phyloP scores from a whole-genome alignment of 1,140 invertebrate genomes.

The Apis dorsata region DNA sequence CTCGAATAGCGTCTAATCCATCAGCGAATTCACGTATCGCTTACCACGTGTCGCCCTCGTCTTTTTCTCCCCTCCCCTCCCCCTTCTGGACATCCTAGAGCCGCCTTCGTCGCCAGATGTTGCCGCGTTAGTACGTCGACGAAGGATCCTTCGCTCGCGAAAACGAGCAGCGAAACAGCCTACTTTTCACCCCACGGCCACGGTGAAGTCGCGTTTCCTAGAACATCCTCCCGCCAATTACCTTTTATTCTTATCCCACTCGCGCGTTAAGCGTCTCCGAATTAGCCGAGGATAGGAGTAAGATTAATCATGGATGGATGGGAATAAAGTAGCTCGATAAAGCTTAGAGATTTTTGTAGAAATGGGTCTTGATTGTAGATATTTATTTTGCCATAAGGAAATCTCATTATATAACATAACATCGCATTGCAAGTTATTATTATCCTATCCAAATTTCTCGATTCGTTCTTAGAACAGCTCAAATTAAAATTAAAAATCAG shows the following conservation, averaged over 20 bases:
- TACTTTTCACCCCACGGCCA: constrained; percentile 34
- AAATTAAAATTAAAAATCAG: too few species aligned
- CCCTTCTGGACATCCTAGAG: constrained; percentile 3
- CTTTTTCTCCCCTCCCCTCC: not conserved
- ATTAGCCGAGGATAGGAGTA: not conserved
- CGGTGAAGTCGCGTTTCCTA: constrained; percentile 1
- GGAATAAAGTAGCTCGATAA: too few species aligned
- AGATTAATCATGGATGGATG: too few species aligned
- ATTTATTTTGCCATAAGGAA: too few species aligned
- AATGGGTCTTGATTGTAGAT: too few species aligned
- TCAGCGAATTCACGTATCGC: constrained; percentile 60
- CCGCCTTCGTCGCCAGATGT: constrained; percentile 59
- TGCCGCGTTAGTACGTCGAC: constrained; percentile 43
- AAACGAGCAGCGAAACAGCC: constrained; percentile 44
- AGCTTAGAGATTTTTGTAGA: too few species aligned
- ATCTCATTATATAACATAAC: too few species aligned
- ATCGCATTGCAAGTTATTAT: too few species aligned
- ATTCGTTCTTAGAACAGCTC: too few species aligned
- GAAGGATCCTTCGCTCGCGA: constrained; percentile 49
- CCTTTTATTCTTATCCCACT: not conserved
- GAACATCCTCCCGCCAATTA: not conserved
- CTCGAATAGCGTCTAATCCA: constrained; percentile 63
- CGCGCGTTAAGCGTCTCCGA: not conserved
- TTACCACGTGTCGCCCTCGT: constrained; percentile 27
- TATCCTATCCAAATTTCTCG: too few species aligned